Conservation (phyloP, 2,888 invertebrate species). For the Pemphredon lugubris region DNA sequence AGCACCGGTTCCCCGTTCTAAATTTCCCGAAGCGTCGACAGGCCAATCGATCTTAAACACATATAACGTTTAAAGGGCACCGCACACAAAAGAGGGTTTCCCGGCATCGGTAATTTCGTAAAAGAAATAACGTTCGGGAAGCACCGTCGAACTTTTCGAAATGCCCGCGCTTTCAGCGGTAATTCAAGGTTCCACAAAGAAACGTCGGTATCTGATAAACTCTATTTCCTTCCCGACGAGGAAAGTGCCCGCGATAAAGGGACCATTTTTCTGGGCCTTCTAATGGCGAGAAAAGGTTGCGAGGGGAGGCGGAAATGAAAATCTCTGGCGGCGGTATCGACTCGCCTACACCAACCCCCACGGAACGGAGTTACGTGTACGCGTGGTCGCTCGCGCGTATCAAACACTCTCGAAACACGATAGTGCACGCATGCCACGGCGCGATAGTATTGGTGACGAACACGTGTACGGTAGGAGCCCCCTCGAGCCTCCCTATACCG, state of each 20-base stretch:
- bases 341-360: conserved; percentile 15
- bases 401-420: too few relatives aligned
- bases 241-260: conserved; percentile 41
- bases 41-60: too few relatives aligned
- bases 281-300: conserved; percentile 46
- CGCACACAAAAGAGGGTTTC: background rate
- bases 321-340: conserved; percentile 42
- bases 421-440: too few relatives aligned
- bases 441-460: background rate
- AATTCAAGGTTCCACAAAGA: conserved; percentile 19
- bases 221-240: conserved; percentile 31
- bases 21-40: too few relatives aligned
- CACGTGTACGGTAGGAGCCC: background rate
- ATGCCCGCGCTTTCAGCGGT: conserved; percentile 1
- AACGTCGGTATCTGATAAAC: conserved; percentile 40
- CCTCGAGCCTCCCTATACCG: background rate
- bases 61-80: too few relatives aligned
- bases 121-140: conserved; percentile 15
- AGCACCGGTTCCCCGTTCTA: too few relatives aligned
- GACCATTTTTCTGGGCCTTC: conserved; percentile 41
- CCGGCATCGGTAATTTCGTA: conserved; percentile 12
- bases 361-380: conserved; percentile 12
- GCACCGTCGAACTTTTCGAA: background rate
- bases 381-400: too few relatives aligned
- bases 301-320: conserved; percentile 48